Percentiles rank a stretch among this genome's conserved stretches.
Evolutionary conservation across 2,113 vertebrate species (phyloP).

Genomic region (Petroica traversi): DNA sequence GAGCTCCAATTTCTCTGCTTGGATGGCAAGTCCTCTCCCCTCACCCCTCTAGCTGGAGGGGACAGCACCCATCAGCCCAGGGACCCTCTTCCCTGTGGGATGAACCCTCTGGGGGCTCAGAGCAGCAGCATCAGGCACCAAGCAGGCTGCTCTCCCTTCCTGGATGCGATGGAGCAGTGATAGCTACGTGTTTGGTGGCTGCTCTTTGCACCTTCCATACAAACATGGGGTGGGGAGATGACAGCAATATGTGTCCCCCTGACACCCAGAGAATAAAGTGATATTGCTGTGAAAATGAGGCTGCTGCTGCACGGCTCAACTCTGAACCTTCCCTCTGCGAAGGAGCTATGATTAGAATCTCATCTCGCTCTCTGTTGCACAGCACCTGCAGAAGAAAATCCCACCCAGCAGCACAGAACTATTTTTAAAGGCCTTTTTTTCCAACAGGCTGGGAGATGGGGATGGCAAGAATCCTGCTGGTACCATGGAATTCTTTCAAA

Average conservation of each 20-base stretch:
- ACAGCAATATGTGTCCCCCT: constrained; percentile 39
- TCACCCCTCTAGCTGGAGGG: background rate
- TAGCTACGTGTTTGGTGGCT: background rate
- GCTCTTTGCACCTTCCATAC: background rate
- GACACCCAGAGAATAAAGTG: constrained; percentile 5
- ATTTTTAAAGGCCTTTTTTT: constrained; percentile 43
- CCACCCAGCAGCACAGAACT: constrained; percentile 20
- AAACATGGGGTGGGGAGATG: background rate
- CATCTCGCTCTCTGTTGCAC: background rate
- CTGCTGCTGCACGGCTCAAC: background rate
- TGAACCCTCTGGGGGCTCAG: background rate
- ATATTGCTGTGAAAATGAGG: constrained; percentile 55
- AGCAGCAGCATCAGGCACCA: background rate
- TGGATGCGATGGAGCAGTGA: background rate
- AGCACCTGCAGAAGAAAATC: constrained; percentile 51
- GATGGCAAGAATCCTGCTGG: constrained; percentile 7
- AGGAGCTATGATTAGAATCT: constrained; percentile 63
- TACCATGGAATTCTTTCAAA: background rate
- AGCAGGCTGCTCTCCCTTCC: background rate
- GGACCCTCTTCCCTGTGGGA: background rate
- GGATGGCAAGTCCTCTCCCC: background rate
- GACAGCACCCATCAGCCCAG: background rate
- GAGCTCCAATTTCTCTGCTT: background rate
- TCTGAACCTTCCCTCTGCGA: constrained; percentile 37
- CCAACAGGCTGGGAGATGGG: background rate